phyloP scores from a whole-genome alignment of 2,113 vertebrate genomes.

The Lepidothrix coronata region DNA sequence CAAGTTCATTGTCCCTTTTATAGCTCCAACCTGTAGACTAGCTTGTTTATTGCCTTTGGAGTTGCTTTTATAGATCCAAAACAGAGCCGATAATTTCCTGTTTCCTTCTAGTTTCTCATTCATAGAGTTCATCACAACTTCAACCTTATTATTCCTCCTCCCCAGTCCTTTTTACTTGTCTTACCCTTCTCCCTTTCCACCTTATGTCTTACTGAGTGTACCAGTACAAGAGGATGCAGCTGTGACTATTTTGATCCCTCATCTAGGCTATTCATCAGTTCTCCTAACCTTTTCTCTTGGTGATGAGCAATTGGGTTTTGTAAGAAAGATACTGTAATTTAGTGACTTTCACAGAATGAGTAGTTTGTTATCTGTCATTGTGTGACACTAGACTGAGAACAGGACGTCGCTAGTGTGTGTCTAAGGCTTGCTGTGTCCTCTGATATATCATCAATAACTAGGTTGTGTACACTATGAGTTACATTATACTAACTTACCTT shows the following conservation, averaged over 20 bases:
- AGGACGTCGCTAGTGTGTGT: not conserved
- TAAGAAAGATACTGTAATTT: not conserved
- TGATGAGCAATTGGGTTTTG: not conserved
- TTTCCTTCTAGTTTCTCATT: not conserved
- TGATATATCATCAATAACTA: not conserved
- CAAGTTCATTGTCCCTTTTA: not conserved
- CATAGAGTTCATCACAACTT: not conserved
- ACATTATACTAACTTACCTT: not conserved
- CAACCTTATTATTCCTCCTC: not conserved
- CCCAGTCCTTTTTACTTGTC: not conserved
- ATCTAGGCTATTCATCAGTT: not conserved
- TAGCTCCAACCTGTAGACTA: not conserved
- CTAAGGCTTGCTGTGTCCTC: not conserved
- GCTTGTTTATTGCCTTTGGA: not conserved
- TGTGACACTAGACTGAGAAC: rapidly evolving
- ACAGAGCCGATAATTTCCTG: not conserved
- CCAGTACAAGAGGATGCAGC: not conserved
- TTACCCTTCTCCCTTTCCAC: not conserved
- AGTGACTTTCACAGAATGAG: not conserved
- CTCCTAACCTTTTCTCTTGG: not conserved
- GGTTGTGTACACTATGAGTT: not conserved
- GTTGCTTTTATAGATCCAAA: not conserved
- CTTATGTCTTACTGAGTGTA: not conserved
- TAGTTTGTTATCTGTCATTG: not conserved
- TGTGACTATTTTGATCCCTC: not conserved